Evolutionary conservation across 1,140 invertebrate species (phyloP).

Genomic region (Brachionus sp.): DNA sequence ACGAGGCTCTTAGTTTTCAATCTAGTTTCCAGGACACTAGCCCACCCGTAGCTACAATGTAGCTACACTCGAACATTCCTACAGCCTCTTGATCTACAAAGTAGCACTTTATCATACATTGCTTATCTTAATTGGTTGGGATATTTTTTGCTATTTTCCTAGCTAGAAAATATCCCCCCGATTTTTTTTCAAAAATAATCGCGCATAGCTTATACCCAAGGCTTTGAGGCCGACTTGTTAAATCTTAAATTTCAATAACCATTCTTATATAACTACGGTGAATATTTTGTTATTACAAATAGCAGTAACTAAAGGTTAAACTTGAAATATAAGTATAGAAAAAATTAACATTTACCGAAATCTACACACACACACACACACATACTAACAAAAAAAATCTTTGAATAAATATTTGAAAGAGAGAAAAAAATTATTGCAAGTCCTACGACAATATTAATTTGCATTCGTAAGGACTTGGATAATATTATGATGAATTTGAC

Average conservation of each 20-base stretch:
- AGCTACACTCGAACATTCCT: not conserved
- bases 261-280: constrained; percentile 23
- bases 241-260: constrained; percentile 42
- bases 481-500: constrained; percentile 20
- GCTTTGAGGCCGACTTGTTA: constrained; percentile 3
- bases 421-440: not conserved
- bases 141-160: not conserved
- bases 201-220: not conserved
- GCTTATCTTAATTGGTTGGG: not conserved
- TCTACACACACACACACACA: not conserved
- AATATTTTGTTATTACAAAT: constrained; percentile 30
- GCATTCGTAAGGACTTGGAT: constrained; percentile 34
- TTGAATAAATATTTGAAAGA: constrained; percentile 33
- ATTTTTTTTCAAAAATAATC: not conserved
- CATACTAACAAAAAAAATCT: not conserved
- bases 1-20: not conserved
- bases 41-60: not conserved
- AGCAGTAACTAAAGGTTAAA: constrained; percentile 36
- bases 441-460: not conserved
- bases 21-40: not conserved
- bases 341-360: constrained; percentile 37
- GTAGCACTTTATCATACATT: not conserved
- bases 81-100: not conserved
- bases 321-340: constrained; percentile 33
- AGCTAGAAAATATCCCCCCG: not conserved